Evolutionary conservation across 2,113 vertebrate genomes (phyloP), one percentile per base, ranked within the genome.

Genomic region (Nibea albiflora): DNA sequence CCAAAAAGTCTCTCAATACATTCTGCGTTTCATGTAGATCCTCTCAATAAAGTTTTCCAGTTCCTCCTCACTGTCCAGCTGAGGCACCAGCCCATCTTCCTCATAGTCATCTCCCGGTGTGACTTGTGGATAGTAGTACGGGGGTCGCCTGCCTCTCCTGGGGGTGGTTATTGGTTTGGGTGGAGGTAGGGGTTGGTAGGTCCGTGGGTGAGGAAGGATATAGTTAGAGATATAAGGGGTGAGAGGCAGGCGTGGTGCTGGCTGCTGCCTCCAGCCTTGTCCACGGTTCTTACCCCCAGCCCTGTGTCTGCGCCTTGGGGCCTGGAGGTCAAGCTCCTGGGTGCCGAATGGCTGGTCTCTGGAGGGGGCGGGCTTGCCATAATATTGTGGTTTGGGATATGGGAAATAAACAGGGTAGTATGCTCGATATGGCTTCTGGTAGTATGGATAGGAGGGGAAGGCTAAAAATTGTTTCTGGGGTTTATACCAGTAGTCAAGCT

Each of bases 1-100:
- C 84, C 85, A 64, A 86, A 84, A 78, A 76, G 79, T 89, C 85
- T 85, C 85, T 94, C 94, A 95, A 90, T 95, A 96, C 76, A 95
- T 94, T 93, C 94, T 91, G 83, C 95, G 96, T 76, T 95, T 96
- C 92, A 96, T 94, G 90, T 97, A 96, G 93, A 98, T 96, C 90
- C 95, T 95, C 91, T 96, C 96, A 26, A 98, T 96, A 95, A 97
- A 98, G 93, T 97, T 97, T 84, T 97, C 96, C 93, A 97, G 93
- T 83, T 97, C 97, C 74, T 97, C 96, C 39, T 97, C 96, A 73
- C 90, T 95, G 87, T 95, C 95, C 86, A 93, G 84, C 85, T 94
- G 93, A 69, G 92, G 94, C 83, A 93, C 92, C 78, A 95, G 90
- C 71, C 94, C 93, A 17, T 95, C 95, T 53, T 95, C 94, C 73